phyloP scores from a whole-genome alignment of 2,797 vertebrate genomes.

The Vireo griseus region DNA sequence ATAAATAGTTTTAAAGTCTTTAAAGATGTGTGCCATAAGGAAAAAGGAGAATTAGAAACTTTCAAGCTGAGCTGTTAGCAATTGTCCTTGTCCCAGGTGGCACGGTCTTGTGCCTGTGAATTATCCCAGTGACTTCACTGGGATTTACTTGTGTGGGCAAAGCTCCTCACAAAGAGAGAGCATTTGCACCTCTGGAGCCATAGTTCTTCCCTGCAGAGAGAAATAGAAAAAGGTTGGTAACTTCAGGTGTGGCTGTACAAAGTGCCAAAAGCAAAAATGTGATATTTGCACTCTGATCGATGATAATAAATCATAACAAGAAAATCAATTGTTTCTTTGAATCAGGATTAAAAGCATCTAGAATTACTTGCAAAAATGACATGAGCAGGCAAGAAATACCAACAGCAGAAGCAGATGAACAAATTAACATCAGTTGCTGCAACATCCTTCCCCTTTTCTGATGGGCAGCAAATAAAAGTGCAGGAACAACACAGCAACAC shows the following conservation, averaged over 20 bases:
- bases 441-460: not conserved
- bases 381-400: not conserved
- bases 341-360: not conserved
- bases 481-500: not conserved
- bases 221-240: not conserved
- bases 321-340: constrained; percentile 33
- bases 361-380: not conserved
- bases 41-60: not conserved
- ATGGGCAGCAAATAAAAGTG: not conserved
- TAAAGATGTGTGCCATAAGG: not conserved
- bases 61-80: not conserved
- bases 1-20: not conserved
- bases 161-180: not conserved
- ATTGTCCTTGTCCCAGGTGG: fast-evolving
- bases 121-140: not conserved
- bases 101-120: fast-evolving
- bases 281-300: not conserved
- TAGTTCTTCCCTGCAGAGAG: not conserved
- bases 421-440: not conserved
- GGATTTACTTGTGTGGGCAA: not conserved
- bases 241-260: not conserved
- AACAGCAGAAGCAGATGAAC: not conserved
- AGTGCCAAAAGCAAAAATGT: not conserved
- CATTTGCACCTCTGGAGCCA: not conserved
- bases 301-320: constrained; percentile 43